These are phyloP conservation scores for Panthera leo DNA, from an alignment of 2,113 vertebrate species.

Conservation along the genomic window DNA sequence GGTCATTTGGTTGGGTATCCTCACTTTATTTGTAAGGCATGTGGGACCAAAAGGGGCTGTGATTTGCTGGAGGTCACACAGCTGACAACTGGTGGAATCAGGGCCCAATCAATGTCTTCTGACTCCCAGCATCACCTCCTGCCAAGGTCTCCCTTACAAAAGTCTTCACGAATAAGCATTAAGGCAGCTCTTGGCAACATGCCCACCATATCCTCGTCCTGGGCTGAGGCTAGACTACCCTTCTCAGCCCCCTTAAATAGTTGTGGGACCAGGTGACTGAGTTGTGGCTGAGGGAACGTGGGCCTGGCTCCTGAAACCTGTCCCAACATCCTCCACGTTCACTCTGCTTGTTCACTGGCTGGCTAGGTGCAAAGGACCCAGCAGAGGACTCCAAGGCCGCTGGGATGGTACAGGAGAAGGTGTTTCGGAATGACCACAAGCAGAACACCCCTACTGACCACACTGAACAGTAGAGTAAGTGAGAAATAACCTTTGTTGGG, in stretches of 20 bases:
- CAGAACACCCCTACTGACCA: not conserved
- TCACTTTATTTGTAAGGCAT: not conserved
- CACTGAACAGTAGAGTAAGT: not conserved
- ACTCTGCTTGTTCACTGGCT: not conserved
- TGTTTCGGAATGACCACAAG: not conserved
- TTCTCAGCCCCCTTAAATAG: not conserved
- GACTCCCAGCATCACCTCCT: not conserved
- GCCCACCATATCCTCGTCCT: not conserved
- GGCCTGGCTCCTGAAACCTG: not conserved
- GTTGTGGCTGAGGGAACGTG: not conserved
- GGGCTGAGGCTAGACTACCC: not conserved
- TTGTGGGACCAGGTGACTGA: not conserved
- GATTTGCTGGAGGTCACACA: not conserved
- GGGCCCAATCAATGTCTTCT: not conserved
- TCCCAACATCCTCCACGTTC: not conserved
- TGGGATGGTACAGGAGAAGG: not conserved
- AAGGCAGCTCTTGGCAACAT: not conserved
- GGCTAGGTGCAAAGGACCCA: not conserved
- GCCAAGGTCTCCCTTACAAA: not conserved
- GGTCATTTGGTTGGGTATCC: not conserved
- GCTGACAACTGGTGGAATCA: too few species aligned
- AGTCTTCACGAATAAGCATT: not conserved
- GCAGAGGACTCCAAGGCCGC: not conserved
- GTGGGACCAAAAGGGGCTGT: too few species aligned
- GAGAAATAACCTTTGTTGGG: not conserved